Evolutionary conservation across 2,113 vertebrate genomes (phyloP).

Genomic region (Passer montanus): DNA sequence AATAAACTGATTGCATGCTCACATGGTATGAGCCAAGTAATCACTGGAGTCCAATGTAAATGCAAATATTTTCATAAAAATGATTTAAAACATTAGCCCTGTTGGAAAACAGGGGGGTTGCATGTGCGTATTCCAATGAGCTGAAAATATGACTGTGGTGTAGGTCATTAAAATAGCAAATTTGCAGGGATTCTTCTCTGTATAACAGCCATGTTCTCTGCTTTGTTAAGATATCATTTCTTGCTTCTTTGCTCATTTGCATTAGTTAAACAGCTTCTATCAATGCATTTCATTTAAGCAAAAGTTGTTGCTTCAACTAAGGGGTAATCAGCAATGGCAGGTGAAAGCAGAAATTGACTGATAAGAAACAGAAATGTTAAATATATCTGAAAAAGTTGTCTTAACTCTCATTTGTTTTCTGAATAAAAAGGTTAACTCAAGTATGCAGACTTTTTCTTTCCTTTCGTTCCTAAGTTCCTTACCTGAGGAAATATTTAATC

Average conservation of each 20-base stretch:
- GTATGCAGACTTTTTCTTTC: neutral
- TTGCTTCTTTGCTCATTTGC: constrained; percentile 32
- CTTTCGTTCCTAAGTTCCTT: neutral
- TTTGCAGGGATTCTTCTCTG: neutral
- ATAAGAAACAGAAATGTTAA: neutral
- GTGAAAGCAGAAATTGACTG: neutral
- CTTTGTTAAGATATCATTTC: constrained; percentile 13
- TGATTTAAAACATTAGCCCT: constrained; percentile 43
- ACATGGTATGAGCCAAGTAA: constrained; percentile 16
- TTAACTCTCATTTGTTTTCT: neutral
- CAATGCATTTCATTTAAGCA: constrained; percentile 21
- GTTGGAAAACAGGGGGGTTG: constrained; percentile 13
- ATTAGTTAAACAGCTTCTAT: constrained; percentile 39
- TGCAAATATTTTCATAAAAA: constrained; percentile 63
- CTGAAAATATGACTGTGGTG: constrained; percentile 12
- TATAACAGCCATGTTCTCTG: neutral
- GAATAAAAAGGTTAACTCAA: neutral
- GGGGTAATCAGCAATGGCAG: neutral
- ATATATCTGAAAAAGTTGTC: neutral
- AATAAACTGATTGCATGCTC: constrained; percentile 43
- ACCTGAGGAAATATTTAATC: neutral
- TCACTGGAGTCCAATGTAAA: constrained; percentile 51
- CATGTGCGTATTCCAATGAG: neutral
- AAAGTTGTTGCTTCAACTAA: neutral
- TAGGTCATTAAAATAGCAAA: constrained; percentile 44